Base-by-base conservation (phyloP, 2,113 vertebrate species). In the Mixornis gularis region DNA sequence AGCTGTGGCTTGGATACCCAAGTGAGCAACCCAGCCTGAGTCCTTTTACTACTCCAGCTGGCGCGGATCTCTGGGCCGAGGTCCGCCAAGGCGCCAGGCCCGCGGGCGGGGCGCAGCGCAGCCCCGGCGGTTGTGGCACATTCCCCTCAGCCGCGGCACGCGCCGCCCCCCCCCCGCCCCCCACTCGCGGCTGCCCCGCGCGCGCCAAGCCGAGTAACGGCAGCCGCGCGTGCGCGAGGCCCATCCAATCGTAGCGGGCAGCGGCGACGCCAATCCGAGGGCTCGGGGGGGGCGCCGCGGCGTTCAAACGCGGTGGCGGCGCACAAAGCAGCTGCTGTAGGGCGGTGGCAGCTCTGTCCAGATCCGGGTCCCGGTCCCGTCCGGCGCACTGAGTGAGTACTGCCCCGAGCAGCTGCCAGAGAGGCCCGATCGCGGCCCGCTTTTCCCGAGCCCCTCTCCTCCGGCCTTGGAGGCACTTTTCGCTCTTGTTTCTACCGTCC, bases 261-360 rank as follows among this genome's bases (percentile, higher is more conserved):
- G 52, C 3, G 34, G 60, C 7, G 24, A 41, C 24, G 24, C 83
- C 83, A 85, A 85, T 86, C 46, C 27, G 27, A 1, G 18, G 18
- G 46, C 36, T 1, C 72, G 40, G 24, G 40, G 40, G 8, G 34
- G 29, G 64, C 48, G 73, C 56, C 5, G 55, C n/a, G 24, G 5
- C 7, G 20, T 78, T 86, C 73, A 25, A 86, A 86, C 24, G n/a
- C 21, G 7, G 38, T 3, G 72, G 83, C 44, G 26, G 44, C 62
- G 7, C 14, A 0, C 15, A 27, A 3, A 8, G 62, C 15, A 0
- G 7, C 1, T 7, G 13, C 24, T 2, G 6, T 2, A 2, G 13
- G 5, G 24, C 9, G 19, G 19, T 0, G 20, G 16, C 1, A 1
- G 10, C 7, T 68, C 8, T 6, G 6, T 52, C 32, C 12, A 7